Conservation (phyloP, 2,113 vertebrate genomes). For the Semnopithecus entellus region DNA sequence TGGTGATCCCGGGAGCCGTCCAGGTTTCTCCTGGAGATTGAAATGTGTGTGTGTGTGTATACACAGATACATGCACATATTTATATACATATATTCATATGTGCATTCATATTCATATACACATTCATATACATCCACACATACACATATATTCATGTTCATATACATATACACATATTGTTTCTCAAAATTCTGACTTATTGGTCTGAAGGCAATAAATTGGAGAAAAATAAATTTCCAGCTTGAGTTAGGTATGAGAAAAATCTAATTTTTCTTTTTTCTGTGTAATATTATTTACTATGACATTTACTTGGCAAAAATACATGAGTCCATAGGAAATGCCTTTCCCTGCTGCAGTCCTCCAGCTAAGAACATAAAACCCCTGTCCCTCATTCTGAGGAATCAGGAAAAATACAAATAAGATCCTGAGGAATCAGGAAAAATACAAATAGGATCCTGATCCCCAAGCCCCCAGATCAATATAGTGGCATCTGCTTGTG, state of each 20-base stretch:
- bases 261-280: not conserved
- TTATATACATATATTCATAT: not conserved
- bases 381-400: not conserved
- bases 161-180: not conserved
- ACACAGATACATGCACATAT: not conserved
- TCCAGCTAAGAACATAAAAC: not conserved
- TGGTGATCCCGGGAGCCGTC: not conserved
- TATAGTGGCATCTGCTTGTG: not conserved
- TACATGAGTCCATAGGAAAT: not conserved
- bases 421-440: not conserved
- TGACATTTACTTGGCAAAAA: conserved; percentile 9
- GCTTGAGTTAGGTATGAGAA: not conserved
- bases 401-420: not conserved
- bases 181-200: not conserved
- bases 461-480: not conserved
- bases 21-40: not conserved
- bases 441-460: not conserved
- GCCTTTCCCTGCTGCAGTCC: not conserved
- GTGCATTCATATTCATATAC: not conserved
- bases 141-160: not conserved
- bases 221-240: not conserved
- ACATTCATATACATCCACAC: not conserved
- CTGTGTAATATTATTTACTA: conserved; percentile 38
- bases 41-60: not conserved
- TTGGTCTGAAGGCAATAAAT: not conserved